Evolutionary conservation across 2,797 vertebrate genomes (phyloP).

Genomic region (Tenualosa thibaudeaui): DNA sequence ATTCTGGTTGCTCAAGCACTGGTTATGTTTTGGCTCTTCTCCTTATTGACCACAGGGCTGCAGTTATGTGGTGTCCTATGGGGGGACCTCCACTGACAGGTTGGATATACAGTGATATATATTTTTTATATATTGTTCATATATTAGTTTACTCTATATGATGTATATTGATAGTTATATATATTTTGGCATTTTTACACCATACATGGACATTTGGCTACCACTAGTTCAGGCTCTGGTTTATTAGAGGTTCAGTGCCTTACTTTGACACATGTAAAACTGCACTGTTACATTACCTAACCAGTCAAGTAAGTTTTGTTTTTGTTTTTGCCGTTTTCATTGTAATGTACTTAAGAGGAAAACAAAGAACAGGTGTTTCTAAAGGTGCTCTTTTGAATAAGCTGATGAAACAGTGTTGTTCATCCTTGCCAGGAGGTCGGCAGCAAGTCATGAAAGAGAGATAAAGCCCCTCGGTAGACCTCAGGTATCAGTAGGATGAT

Average conservation of each 20-base stretch:
- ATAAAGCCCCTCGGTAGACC: constrained; percentile 29
- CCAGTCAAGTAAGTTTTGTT: not conserved
- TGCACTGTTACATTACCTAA: not conserved
- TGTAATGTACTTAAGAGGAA: not conserved
- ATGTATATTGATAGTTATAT: too few species aligned
- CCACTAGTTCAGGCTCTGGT: not conserved
- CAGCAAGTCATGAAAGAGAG: constrained; percentile 37
- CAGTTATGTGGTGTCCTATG: not conserved
- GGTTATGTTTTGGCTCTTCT: not conserved
- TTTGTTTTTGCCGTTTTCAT: not conserved
- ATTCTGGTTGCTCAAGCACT: not conserved
- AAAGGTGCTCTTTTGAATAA: not conserved
- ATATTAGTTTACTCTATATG: too few species aligned
- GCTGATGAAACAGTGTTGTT: not conserved
- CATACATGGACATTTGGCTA: too few species aligned
- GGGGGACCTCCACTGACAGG: not conserved
- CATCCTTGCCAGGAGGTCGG: constrained; percentile 33
- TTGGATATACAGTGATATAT: not conserved
- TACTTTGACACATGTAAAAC: not conserved
- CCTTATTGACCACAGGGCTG: not conserved
- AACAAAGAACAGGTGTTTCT: not conserved
- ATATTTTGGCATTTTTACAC: too few species aligned
- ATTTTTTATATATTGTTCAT: too few species aligned
- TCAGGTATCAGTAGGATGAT: constrained; percentile 62
- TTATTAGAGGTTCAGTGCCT: not conserved